These are phyloP conservation scores for Dendrophyllia cribrosa DNA, from an alignment of 64 coral and sea anemone species.

Conservation along the genomic window DNA sequence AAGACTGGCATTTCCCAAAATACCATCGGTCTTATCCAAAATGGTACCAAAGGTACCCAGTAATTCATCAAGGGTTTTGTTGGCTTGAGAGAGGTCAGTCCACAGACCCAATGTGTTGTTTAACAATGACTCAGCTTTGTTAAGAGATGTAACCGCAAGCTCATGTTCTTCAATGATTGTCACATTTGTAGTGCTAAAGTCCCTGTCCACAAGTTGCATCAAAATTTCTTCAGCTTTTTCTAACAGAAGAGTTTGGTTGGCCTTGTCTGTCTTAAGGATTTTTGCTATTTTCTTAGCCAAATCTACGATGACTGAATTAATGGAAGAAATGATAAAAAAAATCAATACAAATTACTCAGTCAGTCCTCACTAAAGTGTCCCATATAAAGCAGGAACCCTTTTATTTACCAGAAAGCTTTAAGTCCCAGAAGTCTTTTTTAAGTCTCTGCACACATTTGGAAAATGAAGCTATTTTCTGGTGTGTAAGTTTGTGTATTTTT, in stretches of 20 bases:
- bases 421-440: no score
- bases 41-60: conserved; percentile 63
- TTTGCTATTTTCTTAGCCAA: conserved; percentile 66
- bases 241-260: conserved; percentile 88
- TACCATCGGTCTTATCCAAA: conserved; percentile 47
- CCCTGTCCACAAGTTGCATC: conserved; percentile 64
- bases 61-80: conserved; percentile 74
- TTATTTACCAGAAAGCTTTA: no score
- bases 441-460: no score
- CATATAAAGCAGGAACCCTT: no score
- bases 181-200: conserved; percentile 67
- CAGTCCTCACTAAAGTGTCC: no score
- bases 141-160: conserved; percentile 6
- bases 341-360: neutral
- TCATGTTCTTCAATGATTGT: conserved; percentile 54
- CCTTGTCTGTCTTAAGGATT: conserved; percentile 66
- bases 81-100: conserved; percentile 48
- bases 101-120: conserved; percentile 65
- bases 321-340: neutral
- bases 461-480: no score
- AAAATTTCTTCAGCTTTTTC: conserved; percentile 86
- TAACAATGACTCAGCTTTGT: conserved; percentile 44
- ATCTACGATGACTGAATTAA: conserved; percentile 66
- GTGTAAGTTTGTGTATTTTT: no score
- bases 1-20: conserved; percentile 55